A percentile compares a stretch with the other conserved stretches of the same genome.
Conservation (phyloP, 2,888 invertebrate genomes). For the Augochlorella aurata region DNA sequence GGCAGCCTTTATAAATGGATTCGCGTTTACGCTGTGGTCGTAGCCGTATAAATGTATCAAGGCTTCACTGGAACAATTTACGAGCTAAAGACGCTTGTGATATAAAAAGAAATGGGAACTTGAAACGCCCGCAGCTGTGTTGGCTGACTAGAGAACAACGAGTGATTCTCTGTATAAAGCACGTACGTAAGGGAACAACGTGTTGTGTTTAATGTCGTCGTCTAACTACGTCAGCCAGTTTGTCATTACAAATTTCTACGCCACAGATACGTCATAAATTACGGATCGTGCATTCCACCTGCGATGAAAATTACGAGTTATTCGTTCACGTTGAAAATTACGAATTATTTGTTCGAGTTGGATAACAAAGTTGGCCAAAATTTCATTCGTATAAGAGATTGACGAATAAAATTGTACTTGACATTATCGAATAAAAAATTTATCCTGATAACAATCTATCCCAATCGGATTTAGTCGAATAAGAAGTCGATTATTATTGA, state of each 20-base stretch:
- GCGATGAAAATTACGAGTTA: no score
- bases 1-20: background rate
- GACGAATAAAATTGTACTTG: no score
- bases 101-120: conserved; percentile 48
- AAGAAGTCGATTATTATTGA: no score
- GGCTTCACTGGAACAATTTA: background rate
- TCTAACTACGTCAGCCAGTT: conserved; percentile 41
- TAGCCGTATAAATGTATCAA: conserved; percentile 3
- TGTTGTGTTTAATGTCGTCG: conserved; percentile 45
- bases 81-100: conserved; percentile 25
- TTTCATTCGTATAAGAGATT: no score
- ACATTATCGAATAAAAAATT: no score
- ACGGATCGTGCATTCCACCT: background rate
- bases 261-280: no score
- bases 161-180: conserved; percentile 30
- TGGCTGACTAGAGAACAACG: conserved; percentile 41
- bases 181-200: conserved; percentile 30
- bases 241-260: background rate
- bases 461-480: no score
- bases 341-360: no score
- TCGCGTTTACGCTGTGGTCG: background rate
- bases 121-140: conserved; percentile 35
- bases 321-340: no score
- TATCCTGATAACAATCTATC: no score
- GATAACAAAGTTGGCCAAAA: no score